Percentiles rank a stretch among this genome's conserved stretches.
phyloP scores from a whole-genome alignment of 2,113 vertebrate species.

The Ondatra zibethicus region DNA sequence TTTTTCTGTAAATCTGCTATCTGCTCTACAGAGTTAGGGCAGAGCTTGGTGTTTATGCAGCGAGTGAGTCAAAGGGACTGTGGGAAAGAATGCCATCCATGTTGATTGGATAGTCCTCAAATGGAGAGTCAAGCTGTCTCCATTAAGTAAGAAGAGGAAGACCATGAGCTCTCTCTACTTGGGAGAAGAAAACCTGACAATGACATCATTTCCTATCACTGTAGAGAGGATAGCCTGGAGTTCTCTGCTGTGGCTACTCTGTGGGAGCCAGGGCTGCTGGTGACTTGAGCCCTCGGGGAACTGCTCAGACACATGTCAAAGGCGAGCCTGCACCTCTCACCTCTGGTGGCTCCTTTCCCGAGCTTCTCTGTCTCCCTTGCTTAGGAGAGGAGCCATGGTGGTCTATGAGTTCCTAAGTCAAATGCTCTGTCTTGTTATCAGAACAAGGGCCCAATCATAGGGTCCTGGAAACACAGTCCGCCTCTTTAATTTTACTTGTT shows the following conservation, averaged over 20 bases:
- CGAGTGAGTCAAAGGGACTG: conserved; percentile 25
- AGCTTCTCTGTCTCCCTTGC: neutral
- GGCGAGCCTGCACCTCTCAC: neutral
- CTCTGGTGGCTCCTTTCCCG: neutral
- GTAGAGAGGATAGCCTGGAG: neutral
- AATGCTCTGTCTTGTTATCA: neutral
- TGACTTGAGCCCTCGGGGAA: neutral
- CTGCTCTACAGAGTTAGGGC: neutral
- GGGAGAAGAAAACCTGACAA: conserved; percentile 38
- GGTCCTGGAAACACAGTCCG: neutral
- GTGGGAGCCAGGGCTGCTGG: neutral
- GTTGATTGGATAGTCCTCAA: conserved; percentile 58
- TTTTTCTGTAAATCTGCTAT: conserved; percentile 58
- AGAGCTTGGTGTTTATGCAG: neutral
- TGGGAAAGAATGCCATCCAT: conserved; percentile 53
- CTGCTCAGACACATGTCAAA: neutral
- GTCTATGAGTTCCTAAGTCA: neutral
- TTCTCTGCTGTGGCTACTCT: neutral
- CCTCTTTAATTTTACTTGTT: neutral
- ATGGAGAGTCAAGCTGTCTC: conserved; percentile 29
- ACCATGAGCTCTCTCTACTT: neutral
- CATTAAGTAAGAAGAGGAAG: conserved; percentile 34
- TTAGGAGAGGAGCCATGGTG: neutral
- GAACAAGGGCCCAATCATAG: neutral
- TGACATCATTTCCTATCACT: neutral